These are phyloP conservation scores for Saguinus midas DNA, from an alignment of 2,113 vertebrate species.

Conservation along the genomic window DNA sequence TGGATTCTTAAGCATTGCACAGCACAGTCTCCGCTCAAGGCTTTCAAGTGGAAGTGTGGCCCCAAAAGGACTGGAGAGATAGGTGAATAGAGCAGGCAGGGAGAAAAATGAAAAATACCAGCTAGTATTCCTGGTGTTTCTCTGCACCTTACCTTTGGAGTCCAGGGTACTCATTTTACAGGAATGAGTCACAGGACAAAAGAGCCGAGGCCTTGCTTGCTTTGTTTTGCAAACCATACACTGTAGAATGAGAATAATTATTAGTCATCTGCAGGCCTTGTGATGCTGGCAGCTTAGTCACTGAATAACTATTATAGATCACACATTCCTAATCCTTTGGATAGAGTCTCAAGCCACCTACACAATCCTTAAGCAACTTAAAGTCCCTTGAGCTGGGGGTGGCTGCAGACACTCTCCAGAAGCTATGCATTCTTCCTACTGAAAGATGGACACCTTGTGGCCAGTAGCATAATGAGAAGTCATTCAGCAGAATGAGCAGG, in stretches of 20 bases:
- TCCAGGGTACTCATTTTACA: neutral
- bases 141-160: neutral
- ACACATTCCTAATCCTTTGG: neutral
- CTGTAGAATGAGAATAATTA: slow-evolving; percentile 52
- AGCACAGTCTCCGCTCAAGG: neutral
- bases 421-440: neutral
- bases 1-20: neutral
- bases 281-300: slow-evolving; percentile 56
- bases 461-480: neutral
- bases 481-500: neutral
- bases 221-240: slow-evolving; percentile 41
- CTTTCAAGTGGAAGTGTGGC: neutral
- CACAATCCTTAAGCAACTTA: slow-evolving; percentile 16
- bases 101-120: neutral
- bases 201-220: slow-evolving; percentile 47
- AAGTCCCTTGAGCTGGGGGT: too few relatives aligned
- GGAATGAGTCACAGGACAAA: slow-evolving; percentile 62
- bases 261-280: slow-evolving; percentile 58
- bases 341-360: neutral
- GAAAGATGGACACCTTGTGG: neutral
- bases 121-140: neutral
- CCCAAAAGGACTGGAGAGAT: neutral
- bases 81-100: neutral
- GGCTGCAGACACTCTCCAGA: neutral
- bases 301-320: slow-evolving; percentile 9